phyloP scores from a whole-genome alignment of 2,797 vertebrate genomes.

The Nyctibius grandis region DNA sequence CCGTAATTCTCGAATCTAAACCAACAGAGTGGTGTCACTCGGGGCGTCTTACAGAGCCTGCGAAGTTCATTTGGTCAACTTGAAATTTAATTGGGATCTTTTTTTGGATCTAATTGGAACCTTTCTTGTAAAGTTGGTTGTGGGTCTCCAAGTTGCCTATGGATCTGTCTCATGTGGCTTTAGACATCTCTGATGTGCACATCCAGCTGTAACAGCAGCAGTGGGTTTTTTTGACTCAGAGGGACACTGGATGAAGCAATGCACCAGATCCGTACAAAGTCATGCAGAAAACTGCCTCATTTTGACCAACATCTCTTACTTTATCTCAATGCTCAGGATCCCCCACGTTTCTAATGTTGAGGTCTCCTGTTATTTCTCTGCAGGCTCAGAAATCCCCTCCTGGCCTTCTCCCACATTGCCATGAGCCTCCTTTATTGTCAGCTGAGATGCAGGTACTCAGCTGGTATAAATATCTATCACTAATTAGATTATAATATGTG shows the following conservation, averaged over 20 bases:
- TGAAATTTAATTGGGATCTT: accelerated
- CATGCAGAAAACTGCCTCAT: accelerated
- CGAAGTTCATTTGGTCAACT: accelerated
- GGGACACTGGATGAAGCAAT: accelerated
- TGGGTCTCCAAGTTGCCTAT: not conserved
- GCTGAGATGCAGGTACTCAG: not conserved
- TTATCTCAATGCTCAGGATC: not conserved
- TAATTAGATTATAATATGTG: not conserved
- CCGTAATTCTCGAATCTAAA: not conserved
- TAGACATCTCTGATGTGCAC: not conserved
- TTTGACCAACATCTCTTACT: not conserved
- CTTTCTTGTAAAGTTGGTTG: accelerated
- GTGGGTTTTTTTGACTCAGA: accelerated
- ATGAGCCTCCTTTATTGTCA: not conserved
- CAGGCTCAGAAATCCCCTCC: not conserved
- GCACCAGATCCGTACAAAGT: accelerated
- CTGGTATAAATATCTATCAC: not conserved
- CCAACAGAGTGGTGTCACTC: not conserved
- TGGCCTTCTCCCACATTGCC: accelerated
- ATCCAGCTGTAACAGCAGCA: not conserved
- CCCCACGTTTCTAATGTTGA: accelerated
- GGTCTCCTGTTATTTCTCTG: accelerated
- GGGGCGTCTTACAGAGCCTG: accelerated
- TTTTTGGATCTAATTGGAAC: not conserved
- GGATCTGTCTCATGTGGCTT: not conserved